A percentile compares a stretch with the other conserved stretches of the same genome.
Conservation (phyloP, 2,888 invertebrate species). For the Megaustenia siamemsis region DNA sequence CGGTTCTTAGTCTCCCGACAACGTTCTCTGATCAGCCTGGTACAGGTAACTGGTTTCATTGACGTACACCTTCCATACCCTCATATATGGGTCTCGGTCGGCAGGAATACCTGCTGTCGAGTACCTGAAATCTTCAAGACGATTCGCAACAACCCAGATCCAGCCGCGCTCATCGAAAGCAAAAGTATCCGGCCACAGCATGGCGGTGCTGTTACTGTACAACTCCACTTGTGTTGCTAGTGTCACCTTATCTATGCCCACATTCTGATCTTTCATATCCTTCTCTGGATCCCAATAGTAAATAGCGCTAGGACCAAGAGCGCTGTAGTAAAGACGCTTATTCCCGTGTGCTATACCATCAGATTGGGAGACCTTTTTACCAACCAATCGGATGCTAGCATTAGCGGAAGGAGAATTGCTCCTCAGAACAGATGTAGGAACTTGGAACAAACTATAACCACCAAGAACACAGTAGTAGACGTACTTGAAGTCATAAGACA, state of each 20-base stretch:
- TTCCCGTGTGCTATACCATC: conserved; percentile 68
- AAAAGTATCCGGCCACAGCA: conserved; percentile 71
- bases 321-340: conserved; percentile 65
- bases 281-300: conserved; percentile 64
- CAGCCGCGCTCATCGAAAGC: conserved; percentile 62
- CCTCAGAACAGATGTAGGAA: conserved; percentile 65
- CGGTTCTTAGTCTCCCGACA: not conserved
- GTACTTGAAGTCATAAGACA: conserved; percentile 67
- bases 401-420: conserved; percentile 44
- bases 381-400: conserved; percentile 59
- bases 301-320: conserved; percentile 62
- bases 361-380: conserved; percentile 63
- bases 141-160: conserved; percentile 70
- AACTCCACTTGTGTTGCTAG: conserved; percentile 54
- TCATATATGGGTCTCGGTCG: conserved; percentile 41
- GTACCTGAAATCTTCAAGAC: conserved; percentile 61
- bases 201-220: conserved; percentile 57
- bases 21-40: conserved; percentile 12
- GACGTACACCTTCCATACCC: conserved; percentile 58
- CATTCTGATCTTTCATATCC: conserved; percentile 58
- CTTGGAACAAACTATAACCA: conserved; percentile 62
- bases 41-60: conserved; percentile 56
- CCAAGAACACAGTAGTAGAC: conserved; percentile 68
- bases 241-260: conserved; percentile 56
- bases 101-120: conserved; percentile 37